Evolutionary conservation across 2,113 vertebrate genomes (phyloP).

Genomic region (Trematomus loennbergii): DNA sequence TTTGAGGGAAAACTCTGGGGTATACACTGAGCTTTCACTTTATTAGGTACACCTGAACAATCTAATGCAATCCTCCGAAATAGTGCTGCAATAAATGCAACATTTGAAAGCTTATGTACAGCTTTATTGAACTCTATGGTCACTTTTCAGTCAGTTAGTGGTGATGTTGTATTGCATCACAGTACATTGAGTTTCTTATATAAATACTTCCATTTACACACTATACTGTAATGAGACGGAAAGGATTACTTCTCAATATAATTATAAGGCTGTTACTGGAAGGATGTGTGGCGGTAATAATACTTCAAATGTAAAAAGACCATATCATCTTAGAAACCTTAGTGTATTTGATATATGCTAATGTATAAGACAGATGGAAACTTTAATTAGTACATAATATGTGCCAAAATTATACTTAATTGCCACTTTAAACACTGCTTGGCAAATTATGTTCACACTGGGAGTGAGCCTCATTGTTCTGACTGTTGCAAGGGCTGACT

Average conservation of each 20-base stretch:
- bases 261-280: not conserved
- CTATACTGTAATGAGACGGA: not conserved
- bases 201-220: not conserved
- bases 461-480: not conserved
- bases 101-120: conserved; percentile 8
- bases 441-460: not conserved
- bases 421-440: not conserved
- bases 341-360: not conserved
- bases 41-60: conserved; percentile 52
- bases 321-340: not conserved
- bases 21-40: conserved; percentile 40
- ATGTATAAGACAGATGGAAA: not conserved
- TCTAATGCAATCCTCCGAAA: conserved; percentile 45
- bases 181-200: not conserved
- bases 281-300: not conserved
- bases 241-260: not conserved
- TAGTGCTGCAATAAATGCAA: conserved; percentile 40
- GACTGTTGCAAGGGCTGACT: not conserved
- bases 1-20: conserved; percentile 50
- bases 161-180: not conserved
- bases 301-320: not conserved
- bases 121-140: conserved; percentile 12
- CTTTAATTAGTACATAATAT: not conserved
- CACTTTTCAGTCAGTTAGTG: conserved; percentile 9
- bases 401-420: not conserved